Evolutionary conservation across 2,888 invertebrate species (phyloP).

Genomic region (Drosophila falleni): DNA sequence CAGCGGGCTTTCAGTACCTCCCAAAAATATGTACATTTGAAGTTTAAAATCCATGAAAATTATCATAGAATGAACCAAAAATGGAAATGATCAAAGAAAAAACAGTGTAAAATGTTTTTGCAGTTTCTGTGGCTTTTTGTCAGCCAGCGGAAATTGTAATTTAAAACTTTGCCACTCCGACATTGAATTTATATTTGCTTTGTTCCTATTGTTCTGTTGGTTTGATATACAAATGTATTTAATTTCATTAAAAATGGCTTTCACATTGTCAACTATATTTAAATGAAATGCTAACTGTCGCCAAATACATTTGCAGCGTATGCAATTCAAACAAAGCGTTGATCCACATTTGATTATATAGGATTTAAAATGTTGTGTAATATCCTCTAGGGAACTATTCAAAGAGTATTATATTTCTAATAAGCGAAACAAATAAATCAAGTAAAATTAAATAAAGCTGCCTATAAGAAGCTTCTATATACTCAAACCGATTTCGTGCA

Average conservation of each 20-base stretch:
- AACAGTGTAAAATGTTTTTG: constrained; percentile 28
- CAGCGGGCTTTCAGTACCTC: constrained; percentile 26
- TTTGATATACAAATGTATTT: constrained; percentile 42
- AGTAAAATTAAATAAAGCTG: background rate
- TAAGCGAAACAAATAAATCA: background rate
- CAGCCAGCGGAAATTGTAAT: constrained; percentile 66
- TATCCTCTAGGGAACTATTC: background rate
- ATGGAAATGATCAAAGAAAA: constrained; percentile 41
- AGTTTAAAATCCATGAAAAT: constrained; percentile 68
- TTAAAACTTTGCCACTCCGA: constrained; percentile 43
- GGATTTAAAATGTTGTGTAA: background rate
- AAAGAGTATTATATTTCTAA: background rate
- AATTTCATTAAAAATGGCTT: constrained; percentile 60
- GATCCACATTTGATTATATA: constrained; percentile 21
- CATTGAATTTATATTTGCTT: constrained; percentile 22
- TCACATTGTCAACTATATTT: constrained; percentile 40
- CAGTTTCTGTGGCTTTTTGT: constrained; percentile 40
- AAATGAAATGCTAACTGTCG: constrained; percentile 34
- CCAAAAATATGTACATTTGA: constrained; percentile 32
- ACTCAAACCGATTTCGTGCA: background rate
- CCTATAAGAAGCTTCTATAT: background rate
- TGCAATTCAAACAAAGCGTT: constrained; percentile 22
- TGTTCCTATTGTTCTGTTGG: constrained; percentile 22
- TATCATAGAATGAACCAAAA: constrained; percentile 43
- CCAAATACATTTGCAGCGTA: constrained; percentile 32